Evolutionary conservation across 1,140 invertebrate genomes (phyloP).

Genomic region (Drosophila setifemur): DNA sequence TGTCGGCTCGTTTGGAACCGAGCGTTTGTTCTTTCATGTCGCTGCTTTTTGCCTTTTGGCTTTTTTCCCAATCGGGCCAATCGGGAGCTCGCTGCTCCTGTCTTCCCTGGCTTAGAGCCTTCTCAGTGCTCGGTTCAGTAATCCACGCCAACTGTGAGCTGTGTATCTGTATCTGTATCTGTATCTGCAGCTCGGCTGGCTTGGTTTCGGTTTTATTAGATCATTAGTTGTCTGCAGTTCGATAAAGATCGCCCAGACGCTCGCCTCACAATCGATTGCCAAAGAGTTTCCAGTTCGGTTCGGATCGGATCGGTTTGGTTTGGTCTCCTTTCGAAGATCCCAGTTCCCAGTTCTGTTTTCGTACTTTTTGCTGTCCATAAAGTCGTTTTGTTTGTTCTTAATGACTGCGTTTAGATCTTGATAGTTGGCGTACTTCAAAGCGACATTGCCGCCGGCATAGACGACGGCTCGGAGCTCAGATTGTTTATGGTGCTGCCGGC

Average conservation of each 20-base stretch:
- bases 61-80: slow-evolving; percentile 36
- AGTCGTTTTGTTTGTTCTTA: slow-evolving; percentile 81
- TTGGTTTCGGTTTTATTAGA: slow-evolving; percentile 81
- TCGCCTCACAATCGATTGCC: slow-evolving; percentile 57
- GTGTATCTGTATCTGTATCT: slow-evolving; percentile 29
- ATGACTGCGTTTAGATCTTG: slow-evolving; percentile 81
- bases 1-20: slow-evolving; percentile 68
- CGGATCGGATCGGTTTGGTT: slow-evolving; percentile 12
- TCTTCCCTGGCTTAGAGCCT: slow-evolving; percentile 47
- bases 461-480: slow-evolving; percentile 42
- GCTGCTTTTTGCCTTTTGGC: background rate
- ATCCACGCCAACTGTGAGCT: slow-evolving; percentile 31
- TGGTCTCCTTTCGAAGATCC: slow-evolving; percentile 32
- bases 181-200: slow-evolving; percentile 48
- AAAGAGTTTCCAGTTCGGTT: slow-evolving; percentile 34
- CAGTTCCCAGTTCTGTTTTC: slow-evolving; percentile 35
- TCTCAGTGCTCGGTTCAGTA: slow-evolving; percentile 49
- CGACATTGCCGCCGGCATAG: slow-evolving; percentile 64
- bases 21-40: slow-evolving; percentile 72
- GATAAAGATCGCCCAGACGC: slow-evolving; percentile 77
- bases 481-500: slow-evolving; percentile 56
- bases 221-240: slow-evolving; percentile 80
- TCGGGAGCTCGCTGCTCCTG: slow-evolving; percentile 44
- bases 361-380: slow-evolving; percentile 77
- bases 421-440: slow-evolving; percentile 78